A percentile compares a stretch with the other conserved stretches of the same genome.
phyloP scores from a whole-genome alignment of 2,113 vertebrate genomes.

The Climacteris rufus region DNA sequence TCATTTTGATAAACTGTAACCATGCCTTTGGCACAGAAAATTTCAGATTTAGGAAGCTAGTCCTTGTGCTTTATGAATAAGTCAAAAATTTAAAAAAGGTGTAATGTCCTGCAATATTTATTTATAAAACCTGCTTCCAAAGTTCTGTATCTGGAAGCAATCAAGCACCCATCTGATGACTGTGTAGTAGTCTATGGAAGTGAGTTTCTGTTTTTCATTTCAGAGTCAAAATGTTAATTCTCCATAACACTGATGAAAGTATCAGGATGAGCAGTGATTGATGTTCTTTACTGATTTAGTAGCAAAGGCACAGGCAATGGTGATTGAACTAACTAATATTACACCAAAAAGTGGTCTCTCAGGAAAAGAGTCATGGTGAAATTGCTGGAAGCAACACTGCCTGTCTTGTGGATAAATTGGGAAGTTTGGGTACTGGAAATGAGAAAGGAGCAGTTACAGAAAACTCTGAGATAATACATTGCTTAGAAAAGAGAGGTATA shows the following conservation, averaged over 20 bases:
- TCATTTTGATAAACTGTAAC: neutral
- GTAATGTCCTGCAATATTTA: neutral
- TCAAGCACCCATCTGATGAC: neutral
- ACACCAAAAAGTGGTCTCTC: neutral
- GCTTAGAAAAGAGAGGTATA: neutral
- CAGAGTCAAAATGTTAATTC: neutral
- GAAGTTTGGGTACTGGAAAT: neutral
- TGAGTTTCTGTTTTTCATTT: neutral
- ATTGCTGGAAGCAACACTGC: neutral
- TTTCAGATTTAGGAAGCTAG: neutral
- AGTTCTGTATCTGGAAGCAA: neutral
- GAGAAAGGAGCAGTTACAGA: slow-evolving; percentile 25
- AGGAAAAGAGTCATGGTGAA: neutral
- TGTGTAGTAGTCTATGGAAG: neutral
- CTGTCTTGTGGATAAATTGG: slow-evolving; percentile 13
- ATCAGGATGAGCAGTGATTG: neutral
- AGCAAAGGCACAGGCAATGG: neutral
- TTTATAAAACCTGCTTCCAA: neutral
- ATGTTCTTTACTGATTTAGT: neutral
- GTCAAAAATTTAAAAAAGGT: neutral
- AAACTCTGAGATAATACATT: neutral
- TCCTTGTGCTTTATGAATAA: neutral
- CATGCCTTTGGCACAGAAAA: neutral
- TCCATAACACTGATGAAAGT: neutral
- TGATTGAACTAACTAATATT: neutral